Conservation (phyloP, 2,797 vertebrate genomes). For the Stomatorhinus walkeri region DNA sequence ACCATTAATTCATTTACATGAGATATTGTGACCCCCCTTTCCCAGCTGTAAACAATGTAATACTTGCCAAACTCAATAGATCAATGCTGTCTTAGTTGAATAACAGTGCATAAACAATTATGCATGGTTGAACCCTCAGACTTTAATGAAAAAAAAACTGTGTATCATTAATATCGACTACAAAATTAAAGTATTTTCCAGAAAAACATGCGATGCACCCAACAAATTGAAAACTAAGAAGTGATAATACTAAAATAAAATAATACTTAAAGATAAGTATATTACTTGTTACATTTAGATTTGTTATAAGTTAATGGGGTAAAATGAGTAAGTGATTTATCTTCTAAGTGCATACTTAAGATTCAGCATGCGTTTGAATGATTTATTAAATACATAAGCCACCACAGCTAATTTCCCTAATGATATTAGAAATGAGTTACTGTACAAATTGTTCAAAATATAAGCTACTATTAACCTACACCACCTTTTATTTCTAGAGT, state of each 20-base stretch:
- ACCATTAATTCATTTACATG: slow-evolving; percentile 11
- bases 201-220: slow-evolving; percentile 21
- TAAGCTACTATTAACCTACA: slow-evolving; percentile 66
- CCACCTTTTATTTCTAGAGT: slow-evolving; percentile 58
- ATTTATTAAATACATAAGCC: slow-evolving; percentile 72
- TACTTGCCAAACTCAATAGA: slow-evolving; percentile 6
- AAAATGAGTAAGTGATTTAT: slow-evolving; percentile 55
- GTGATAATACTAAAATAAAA: slow-evolving; percentile 71
- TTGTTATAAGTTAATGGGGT: slow-evolving; percentile 65
- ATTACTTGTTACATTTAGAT: slow-evolving; percentile 68
- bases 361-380: slow-evolving; percentile 65
- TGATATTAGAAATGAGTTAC: slow-evolving; percentile 73
- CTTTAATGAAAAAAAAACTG: neutral
- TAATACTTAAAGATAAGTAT: slow-evolving; percentile 46
- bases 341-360: slow-evolving; percentile 57
- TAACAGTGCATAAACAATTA: neutral
- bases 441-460: slow-evolving; percentile 65
- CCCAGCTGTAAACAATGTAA: slow-evolving; percentile 7
- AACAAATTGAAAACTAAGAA: slow-evolving; percentile 72
- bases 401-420: slow-evolving; percentile 70
- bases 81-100: slow-evolving; percentile 8
- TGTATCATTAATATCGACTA: neutral
- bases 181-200: neutral
- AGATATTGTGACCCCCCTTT: neutral
- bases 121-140: neutral